phyloP scores from a whole-genome alignment of 1,140 invertebrate species.

The Drosophila nasuta region DNA sequence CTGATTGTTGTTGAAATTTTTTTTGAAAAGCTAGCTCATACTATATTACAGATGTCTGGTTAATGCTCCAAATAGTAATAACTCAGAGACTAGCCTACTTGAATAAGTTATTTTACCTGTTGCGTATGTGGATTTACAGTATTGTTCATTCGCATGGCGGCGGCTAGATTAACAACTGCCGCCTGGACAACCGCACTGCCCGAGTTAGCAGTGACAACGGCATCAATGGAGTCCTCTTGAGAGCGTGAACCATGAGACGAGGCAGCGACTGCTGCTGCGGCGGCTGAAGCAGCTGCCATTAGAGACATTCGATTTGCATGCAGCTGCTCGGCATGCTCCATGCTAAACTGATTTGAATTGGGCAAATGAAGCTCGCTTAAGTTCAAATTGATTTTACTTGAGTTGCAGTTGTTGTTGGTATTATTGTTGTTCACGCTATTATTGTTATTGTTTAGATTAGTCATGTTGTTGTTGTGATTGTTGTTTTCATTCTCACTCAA shows the following conservation, averaged over 20 bases:
- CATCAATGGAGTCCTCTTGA: constrained; percentile 86
- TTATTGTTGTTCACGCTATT: constrained; percentile 78
- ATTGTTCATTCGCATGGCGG: constrained; percentile 91
- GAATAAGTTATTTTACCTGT: constrained; percentile 21
- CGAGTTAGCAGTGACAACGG: constrained; percentile 67
- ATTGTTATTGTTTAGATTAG: constrained; percentile 42
- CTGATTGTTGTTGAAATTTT: too few relatives aligned
- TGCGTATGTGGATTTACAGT: constrained; percentile 41
- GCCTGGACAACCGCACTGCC: constrained; percentile 88
- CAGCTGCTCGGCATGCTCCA: constrained; percentile 87
- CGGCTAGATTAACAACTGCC: constrained; percentile 91
- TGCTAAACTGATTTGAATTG: constrained; percentile 89
- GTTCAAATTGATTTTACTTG: constrained; percentile 56
- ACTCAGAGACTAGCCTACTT: too few relatives aligned
- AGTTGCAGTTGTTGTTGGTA: constrained; percentile 61
- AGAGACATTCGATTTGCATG: constrained; percentile 91
- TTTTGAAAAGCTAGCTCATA: too few relatives aligned
- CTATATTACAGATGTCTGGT: too few relatives aligned
- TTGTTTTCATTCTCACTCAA: constrained; percentile 87
- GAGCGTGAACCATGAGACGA: constrained; percentile 84
- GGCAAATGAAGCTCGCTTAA: constrained; percentile 72
- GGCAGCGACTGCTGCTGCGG: constrained; percentile 87
- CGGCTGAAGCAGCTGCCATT: constrained; percentile 90
- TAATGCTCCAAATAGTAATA: too few relatives aligned
- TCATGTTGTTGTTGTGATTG: constrained; percentile 41